phyloP scores from a whole-genome alignment of 2,797 vertebrate genomes.

The Mastacembelus armatus region DNA sequence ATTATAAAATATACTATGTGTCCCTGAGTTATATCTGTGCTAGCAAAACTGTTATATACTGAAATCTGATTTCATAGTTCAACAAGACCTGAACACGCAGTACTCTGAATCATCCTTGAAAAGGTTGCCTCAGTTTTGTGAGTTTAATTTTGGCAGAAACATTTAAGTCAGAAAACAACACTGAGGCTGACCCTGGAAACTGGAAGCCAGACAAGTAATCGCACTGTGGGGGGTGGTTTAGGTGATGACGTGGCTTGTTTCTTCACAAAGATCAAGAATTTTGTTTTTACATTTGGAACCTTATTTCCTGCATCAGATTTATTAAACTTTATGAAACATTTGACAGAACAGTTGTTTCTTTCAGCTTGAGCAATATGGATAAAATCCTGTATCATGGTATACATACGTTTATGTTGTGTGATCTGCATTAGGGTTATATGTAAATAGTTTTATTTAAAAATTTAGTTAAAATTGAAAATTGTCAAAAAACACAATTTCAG shows the following conservation, averaged over 20 bases:
- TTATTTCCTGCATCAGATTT: slow-evolving; percentile 2
- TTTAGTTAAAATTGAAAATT: too few species aligned
- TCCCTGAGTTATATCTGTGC: neutral
- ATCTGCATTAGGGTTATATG: too few species aligned
- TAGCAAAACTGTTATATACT: neutral
- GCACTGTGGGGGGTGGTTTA: neutral
- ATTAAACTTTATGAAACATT: neutral
- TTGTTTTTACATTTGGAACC: neutral
- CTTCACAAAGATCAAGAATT: neutral
- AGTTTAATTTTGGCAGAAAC: too few species aligned
- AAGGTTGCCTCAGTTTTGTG: neutral
- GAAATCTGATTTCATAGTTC: slow-evolving; percentile 30
- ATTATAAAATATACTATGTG: neutral
- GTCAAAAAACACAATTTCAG: too few species aligned
- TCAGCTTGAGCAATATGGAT: too few species aligned
- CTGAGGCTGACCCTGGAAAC: slow-evolving; percentile 18
- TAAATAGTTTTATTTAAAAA: too few species aligned
- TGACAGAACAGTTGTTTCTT: neutral
- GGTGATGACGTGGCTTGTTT: neutral
- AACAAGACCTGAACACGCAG: slow-evolving; percentile 1
- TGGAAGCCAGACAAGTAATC: slow-evolving; percentile 28
- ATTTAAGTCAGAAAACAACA: neutral
- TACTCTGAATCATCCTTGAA: slow-evolving; percentile 6
- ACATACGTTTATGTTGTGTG: too few species aligned
- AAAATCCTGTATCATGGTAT: too few species aligned